Base-by-base conservation (phyloP, 2,797 vertebrate genomes). In the Tokudaia muenninki region DNA sequence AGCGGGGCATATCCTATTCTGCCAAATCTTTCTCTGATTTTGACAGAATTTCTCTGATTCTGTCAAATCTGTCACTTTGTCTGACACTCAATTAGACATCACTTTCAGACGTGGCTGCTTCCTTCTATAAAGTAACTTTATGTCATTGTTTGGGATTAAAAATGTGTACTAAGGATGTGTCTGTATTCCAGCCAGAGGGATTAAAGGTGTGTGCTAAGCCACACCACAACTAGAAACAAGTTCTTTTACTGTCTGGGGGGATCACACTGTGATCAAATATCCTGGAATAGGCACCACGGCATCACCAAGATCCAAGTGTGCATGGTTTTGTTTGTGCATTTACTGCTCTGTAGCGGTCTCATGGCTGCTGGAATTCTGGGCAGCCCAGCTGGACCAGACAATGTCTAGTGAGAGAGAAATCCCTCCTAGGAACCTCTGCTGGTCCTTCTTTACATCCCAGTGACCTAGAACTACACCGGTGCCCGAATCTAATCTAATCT, bases 391-490 rank as follows among this genome's bases (percentile, higher is more conserved):
- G 65, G 37, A 82, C 55, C 57, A 65, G 78, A 88, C 83, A 70
- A 74, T 84, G 65, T 75, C 57, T 55, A 65, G 3, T n/a, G 41
- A 52, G 79, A 95, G 86, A 86, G 26, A 94, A 87, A 65, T 52
- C 55, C 59, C 31, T 79, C 67, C 52, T n/a, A 87, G 75, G 91
- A 87, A 65, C 11, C 37, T 91, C 57, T 65, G 59, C 34, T 61
- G 95, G 5, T 92, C 55, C 92, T 93, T 94, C 89, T 41, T 94
- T 67, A n/a, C 17, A 72, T 72, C 24, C 83, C n/a, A 83, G 31
- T 90, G 75, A 59, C 52, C 59, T 79, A 75, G 67, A 94, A 79
- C 34, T 87, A 5, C 19, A 94, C 44, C n/a, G 26, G 96, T 88
- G n/a, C 52, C n/a, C 83, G 61, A 78, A 91, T 84, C 63, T 47